Evolutionary conservation across 2,888 invertebrate genomes (phyloP), one percentile per base, ranked within the genome.

Genomic region (Venusia cambrica): DNA sequence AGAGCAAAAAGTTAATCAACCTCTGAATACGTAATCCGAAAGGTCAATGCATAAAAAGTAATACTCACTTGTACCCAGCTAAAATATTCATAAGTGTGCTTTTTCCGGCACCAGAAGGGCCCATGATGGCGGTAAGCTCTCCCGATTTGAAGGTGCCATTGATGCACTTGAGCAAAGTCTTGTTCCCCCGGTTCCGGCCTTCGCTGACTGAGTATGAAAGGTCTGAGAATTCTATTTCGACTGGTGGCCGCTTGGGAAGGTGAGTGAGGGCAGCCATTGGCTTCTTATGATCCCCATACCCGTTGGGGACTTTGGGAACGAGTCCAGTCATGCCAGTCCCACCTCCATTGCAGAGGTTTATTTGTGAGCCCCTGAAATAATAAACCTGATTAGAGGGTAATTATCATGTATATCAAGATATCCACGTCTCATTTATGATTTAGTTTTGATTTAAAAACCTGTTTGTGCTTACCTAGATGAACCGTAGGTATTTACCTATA

Each of bases 81-180:
- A 96, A 87, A 54, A 95, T 94, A 68, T 96, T 96, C 95, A 95
- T 95, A 5, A 95, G 89, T 0, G 95, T 95, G 64, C 92, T 94
- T 63, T 95, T 95, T 19, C 91, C 91, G 5, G 91, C 91, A 1
- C 91, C 91, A 0, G 97, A 97, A 13, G 98, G 97, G 14, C 98
- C 98, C 97, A 98, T 97, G 39, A 98, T 97, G 13, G 97, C 97
- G 0, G 97, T 96, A 54, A 98, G 87, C 66, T 97, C 95, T n/a
- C 97, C 96, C 43, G 94, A 95, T 53, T 90, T 89, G 72, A 97
- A 96, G 64, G 93, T 93, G 4, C 98, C 98, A 59, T 94, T 95
- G 35, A 98, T 93, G 54, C 93, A 91, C 81, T 96, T 97, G 52
- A 97, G 84, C 58, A 97, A 92, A 5, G 94, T 93, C 76, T 97